A percentile compares a stretch with the other conserved stretches of the same genome.
phyloP scores from a whole-genome alignment of 2,113 vertebrate species.

The Saguinus imperator region DNA sequence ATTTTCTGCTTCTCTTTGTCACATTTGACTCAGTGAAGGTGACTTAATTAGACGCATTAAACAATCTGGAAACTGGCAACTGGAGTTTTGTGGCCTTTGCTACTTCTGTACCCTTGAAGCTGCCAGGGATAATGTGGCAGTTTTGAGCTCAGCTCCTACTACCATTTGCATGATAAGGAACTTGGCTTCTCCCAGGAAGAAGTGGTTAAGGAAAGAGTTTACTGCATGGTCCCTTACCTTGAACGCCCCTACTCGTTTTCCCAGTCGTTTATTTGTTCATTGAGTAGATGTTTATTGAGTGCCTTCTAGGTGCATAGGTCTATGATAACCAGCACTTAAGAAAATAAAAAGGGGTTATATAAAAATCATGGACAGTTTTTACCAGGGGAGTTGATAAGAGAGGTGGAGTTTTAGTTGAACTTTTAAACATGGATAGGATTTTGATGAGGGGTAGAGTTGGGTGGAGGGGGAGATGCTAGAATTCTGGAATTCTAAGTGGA shows the following conservation, averaged over 20 bases:
- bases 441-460: background rate
- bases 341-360: background rate
- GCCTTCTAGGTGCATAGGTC: background rate
- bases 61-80: conserved; percentile 46
- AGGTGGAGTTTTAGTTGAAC: background rate
- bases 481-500: background rate
- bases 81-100: conserved; percentile 32
- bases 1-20: conserved; percentile 63
- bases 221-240: background rate
- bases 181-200: conserved; percentile 15
- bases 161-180: background rate
- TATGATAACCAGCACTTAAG: background rate
- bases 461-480: background rate
- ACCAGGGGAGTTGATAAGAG: background rate
- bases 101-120: conserved; percentile 4
- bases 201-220: background rate
- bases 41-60: conserved; percentile 60
- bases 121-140: conserved; percentile 1
- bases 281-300: background rate
- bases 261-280: conserved; percentile 13
- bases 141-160: conserved; percentile 23
- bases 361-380: background rate
- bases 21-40: conserved; percentile 62
- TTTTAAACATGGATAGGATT: background rate
- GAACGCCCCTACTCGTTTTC: background rate